Evolutionary conservation across 2,113 vertebrate species (phyloP), one percentile per base, ranked within the genome.

Genomic region (Hippocampus zosterae): DNA sequence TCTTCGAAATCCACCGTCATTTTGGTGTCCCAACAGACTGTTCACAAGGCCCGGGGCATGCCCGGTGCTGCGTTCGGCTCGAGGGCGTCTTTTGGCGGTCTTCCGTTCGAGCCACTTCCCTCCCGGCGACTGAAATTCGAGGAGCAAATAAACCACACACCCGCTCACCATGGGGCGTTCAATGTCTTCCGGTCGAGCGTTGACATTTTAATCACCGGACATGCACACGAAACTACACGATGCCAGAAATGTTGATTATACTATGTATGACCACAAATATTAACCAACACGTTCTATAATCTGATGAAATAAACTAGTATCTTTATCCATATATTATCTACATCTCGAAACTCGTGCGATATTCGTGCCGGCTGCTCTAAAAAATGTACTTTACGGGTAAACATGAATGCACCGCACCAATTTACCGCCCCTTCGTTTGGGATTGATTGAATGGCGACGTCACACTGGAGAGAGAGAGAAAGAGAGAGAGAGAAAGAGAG

Each of bases 1-100:
- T 93, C 92, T 75, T 93, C 92, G 85, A 93, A 93, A 81, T 93
- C 92, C 90, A 93, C 91, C 89, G 92, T 93, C 92, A 93, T 93
- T 29, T 79, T 92, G 71, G 69, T 18, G 50, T 42, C 41, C 50
- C 50, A 69, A 70, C 53, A 70, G 60, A 64, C 73, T 27, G 62
- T 23, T 91, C 81, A 92, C 77, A 91, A 83, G 21, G 16, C 52
- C 63, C 84, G 53, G 67, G 50, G 86, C 92, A 93, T 93, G 72
- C 88, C 77, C 15, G 77, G 44, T 44, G n/a, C 13, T 59, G 18
- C 33, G 41, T 11, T 6, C 41, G 64, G 57, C 25, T 40, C 16
- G 61, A 6, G 23, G 62, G 5, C 41, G 21, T 63, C 37, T 41
- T 21, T 63, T 41, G 12, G 57, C 65, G 0, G 72, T 13, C 62